A percentile compares a stretch with the other conserved stretches of the same genome.
phyloP scores from a whole-genome alignment of 2,113 vertebrate genomes.

The Cephalopholis sonnerati region DNA sequence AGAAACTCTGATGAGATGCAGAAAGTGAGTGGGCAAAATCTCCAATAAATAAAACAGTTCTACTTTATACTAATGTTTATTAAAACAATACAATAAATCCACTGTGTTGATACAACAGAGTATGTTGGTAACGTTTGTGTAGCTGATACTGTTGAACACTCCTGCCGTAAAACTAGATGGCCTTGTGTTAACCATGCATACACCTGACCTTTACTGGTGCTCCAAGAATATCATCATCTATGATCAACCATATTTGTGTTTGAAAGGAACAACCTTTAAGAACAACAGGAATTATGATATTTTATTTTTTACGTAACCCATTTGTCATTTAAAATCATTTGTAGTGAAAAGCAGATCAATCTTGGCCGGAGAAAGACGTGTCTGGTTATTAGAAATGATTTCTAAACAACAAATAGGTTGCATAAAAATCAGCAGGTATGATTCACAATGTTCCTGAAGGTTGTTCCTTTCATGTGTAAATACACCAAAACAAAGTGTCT shows the following conservation, averaged over 20 bases:
- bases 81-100: not conserved
- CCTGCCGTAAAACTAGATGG: not conserved
- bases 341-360: conserved; percentile 2
- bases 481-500: conserved; percentile 49
- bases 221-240: conserved; percentile 38
- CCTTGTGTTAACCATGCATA: not conserved
- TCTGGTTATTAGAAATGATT: conserved; percentile 22
- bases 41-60: not conserved
- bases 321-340: conserved; percentile 48
- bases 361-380: not conserved
- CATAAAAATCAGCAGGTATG: conserved; percentile 27
- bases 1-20: not conserved
- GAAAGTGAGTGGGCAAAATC: not conserved
- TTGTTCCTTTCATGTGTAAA: conserved; percentile 77
- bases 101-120: too few relatives aligned
- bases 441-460: conserved; percentile 44
- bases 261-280: conserved; percentile 57
- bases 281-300: conserved; percentile 52
- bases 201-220: conserved; percentile 41
- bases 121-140: too few relatives aligned
- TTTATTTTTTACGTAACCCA: conserved; percentile 24
- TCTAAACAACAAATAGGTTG: conserved; percentile 31
- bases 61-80: not conserved
- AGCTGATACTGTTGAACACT: not conserved
- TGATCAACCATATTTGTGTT: conserved; percentile 43